phyloP scores from a whole-genome alignment of 2,888 invertebrate species.

The Agrilus mali region DNA sequence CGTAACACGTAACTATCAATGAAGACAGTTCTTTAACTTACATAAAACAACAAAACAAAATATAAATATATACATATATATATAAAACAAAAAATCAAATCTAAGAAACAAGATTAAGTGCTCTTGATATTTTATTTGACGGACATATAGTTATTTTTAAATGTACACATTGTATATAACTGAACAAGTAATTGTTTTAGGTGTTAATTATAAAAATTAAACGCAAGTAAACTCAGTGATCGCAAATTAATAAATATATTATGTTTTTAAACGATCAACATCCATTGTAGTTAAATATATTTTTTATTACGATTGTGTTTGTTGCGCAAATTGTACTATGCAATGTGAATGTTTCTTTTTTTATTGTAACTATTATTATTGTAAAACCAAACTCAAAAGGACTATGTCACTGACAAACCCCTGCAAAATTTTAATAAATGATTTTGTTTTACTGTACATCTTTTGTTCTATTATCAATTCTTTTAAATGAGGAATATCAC shows the following conservation, averaged over 20 bases:
- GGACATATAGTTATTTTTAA: slow-evolving; percentile 35
- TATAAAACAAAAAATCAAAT: slow-evolving; percentile 19
- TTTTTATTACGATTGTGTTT: not conserved
- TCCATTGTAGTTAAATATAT: not conserved
- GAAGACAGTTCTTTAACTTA: slow-evolving; percentile 31
- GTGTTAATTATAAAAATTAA: slow-evolving; percentile 27
- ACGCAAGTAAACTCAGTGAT: slow-evolving; percentile 15
- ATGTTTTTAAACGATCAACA: not conserved
- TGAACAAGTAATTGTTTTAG: slow-evolving; percentile 32
- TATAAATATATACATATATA: not conserved
- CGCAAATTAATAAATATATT: slow-evolving; percentile 14
- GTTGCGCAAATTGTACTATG: not conserved
- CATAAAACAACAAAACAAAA: slow-evolving; percentile 15
- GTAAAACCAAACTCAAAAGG: too few relatives aligned
- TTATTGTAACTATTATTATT: too few relatives aligned
- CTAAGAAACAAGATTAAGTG: slow-evolving; percentile 36
- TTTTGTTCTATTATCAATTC: too few relatives aligned
- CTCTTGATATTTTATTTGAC: slow-evolving; percentile 36
- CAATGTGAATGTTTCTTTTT: too few relatives aligned
- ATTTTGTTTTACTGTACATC: not conserved
- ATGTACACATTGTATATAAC: slow-evolving; percentile 37
- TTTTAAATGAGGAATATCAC: too few relatives aligned
- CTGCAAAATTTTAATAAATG: not conserved
- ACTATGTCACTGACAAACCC: too few relatives aligned
- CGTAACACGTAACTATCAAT: slow-evolving; percentile 24